Evolutionary conservation across 2,113 vertebrate species (phyloP), one percentile per base, ranked within the genome.

Genomic region (Grus americana): DNA sequence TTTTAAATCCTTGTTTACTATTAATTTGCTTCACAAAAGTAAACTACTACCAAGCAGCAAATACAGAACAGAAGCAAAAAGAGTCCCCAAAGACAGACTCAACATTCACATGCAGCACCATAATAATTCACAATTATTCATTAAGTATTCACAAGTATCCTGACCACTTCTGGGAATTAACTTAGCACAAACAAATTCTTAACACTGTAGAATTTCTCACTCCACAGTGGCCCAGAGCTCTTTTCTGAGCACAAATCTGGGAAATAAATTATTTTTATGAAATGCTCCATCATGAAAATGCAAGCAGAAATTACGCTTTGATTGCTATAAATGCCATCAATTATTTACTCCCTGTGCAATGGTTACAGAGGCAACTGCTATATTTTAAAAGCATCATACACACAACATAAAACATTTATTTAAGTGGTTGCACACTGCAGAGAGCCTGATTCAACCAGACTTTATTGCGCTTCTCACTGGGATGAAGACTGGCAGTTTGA

Each of bases 361-460:
- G 58, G 88, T 95, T 96, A 93, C 80, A 95, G 86, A 95, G 66
- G 81, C 92, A 95, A 95, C 90, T 86, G 95, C 79, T 95, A 12
- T 66, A 68, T 91, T 97, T 93, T 88, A 84, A 96, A 89, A 95
- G 78, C 84, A 59, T 94, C 76, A 72, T 38, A 79, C 87, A 97
- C 92, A 89, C 91, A 97, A 96, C 79, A 96, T 92, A 91, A 97
- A 98, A 96, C 93, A 96, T 97, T 98, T 95, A 98, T 97, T 94
- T 88, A 97, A 97, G 95, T 87, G 49, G 58, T 24, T 95, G 81
- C 67, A 84, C 66, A 78, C 86, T 79, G 79, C 58, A 74, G 94
- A 97, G 86, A 95, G 79, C 90, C 92, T 95, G 93, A 96, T 95
- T 97, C 96, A 97, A 97, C 89, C 93, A 97, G 88, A 82, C 50